These are phyloP conservation scores for Hyposmocoma kahamanoa DNA, from an alignment of 1,140 invertebrate genomes.

Conservation along the genomic window DNA sequence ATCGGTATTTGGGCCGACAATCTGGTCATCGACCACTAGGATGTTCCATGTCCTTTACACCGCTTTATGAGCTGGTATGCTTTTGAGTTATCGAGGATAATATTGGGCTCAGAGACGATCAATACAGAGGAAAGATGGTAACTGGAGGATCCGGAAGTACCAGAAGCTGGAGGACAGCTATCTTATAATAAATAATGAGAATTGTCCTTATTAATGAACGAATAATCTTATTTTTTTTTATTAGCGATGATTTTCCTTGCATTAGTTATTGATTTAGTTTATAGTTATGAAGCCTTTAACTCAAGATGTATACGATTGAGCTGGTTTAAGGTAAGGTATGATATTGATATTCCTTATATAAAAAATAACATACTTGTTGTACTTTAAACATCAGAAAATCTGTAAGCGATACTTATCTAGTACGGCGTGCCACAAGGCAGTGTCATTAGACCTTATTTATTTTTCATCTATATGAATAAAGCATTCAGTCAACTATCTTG, in stretches of 20 bases:
- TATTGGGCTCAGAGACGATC: too few species aligned
- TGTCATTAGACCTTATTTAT: neutral
- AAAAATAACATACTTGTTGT: neutral
- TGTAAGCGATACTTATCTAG: neutral
- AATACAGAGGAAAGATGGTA: too few species aligned
- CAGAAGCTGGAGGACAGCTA: too few species aligned
- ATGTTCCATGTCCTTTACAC: too few species aligned
- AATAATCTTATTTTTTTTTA: constrained; percentile 46
- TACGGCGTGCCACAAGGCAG: neutral
- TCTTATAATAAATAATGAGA: too few species aligned
- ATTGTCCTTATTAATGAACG: constrained; percentile 8
- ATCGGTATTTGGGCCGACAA: too few species aligned
- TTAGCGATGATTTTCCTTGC: too few species aligned
- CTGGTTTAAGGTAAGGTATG: constrained; percentile 4
- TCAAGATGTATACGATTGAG: constrained; percentile 14
- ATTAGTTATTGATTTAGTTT: constrained; percentile 59
- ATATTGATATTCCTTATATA: constrained; percentile 11
- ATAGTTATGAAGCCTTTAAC: constrained; percentile 45
- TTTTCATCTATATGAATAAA: neutral
- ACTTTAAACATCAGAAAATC: neutral
- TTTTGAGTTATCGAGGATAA: too few species aligned
- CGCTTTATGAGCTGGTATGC: too few species aligned
- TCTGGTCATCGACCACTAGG: too few species aligned
- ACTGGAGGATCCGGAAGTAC: too few species aligned
- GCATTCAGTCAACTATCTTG: neutral